These are phyloP conservation scores for Agrypnia vestita DNA, from an alignment of 1,140 invertebrate genomes.

Conservation along the genomic window DNA sequence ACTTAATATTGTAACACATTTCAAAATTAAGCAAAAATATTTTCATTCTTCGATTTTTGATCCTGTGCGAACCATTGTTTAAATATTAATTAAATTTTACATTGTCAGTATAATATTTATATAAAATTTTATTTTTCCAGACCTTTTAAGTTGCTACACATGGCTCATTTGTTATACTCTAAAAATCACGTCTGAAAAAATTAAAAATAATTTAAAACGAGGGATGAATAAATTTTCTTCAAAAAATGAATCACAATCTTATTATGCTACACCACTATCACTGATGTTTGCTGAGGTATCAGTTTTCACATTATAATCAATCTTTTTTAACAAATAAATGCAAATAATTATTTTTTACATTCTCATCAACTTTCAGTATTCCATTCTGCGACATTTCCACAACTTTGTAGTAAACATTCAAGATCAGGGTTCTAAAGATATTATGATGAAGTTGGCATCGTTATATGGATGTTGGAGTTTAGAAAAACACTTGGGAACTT, in stretches of 20 bases:
- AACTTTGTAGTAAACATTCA: slow-evolving; percentile 61
- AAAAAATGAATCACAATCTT: slow-evolving; percentile 84
- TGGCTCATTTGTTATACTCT: slow-evolving; percentile 85
- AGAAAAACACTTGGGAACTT: slow-evolving; percentile 80
- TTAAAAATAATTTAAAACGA: slow-evolving; percentile 66
- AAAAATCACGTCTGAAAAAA: slow-evolving; percentile 76
- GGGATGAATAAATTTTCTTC: slow-evolving; percentile 79
- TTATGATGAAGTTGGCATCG: slow-evolving; percentile 78
- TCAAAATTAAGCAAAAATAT: too few species aligned
- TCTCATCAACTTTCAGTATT: not conserved
- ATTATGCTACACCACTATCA: slow-evolving; percentile 79
- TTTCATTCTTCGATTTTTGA: too few species aligned
- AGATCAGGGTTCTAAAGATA: slow-evolving; percentile 68
- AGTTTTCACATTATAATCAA: not conserved
- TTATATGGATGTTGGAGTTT: slow-evolving; percentile 80
- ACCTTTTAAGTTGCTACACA: slow-evolving; percentile 78
- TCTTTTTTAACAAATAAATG: not conserved
- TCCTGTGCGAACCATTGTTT: too few species aligned
- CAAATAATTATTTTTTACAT: not conserved
- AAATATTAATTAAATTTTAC: too few species aligned
- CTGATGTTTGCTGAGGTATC: slow-evolving; percentile 78
- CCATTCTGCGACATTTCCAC: not conserved
- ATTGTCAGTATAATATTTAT: too few species aligned
- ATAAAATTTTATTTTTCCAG: slow-evolving; percentile 66
- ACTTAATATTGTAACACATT: too few species aligned